A percentile compares a stretch with the other conserved stretches of the same genome.
Evolutionary conservation across 2,888 invertebrate species (phyloP).

Genomic region (Crematogaster levior): DNA sequence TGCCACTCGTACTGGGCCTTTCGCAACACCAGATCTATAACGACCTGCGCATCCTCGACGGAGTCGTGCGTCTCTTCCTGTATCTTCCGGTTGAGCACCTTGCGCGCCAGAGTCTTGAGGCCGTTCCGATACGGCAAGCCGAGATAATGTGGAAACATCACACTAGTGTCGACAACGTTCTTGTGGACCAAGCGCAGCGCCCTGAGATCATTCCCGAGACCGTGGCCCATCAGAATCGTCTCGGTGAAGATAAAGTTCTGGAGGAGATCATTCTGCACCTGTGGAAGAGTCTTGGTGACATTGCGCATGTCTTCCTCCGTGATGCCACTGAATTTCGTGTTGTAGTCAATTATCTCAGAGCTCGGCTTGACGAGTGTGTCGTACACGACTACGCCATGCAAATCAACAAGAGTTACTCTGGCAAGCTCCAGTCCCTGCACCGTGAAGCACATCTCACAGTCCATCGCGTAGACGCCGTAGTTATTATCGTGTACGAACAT

Average conservation of each 20-base stretch:
- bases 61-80: constrained; percentile 95
- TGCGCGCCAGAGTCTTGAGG: constrained; percentile 91
- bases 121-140: constrained; percentile 95
- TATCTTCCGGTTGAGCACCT: constrained; percentile 92
- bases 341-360: constrained; percentile 95
- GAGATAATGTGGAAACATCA: constrained; percentile 93
- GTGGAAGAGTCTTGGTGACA: constrained; percentile 89
- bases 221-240: constrained; percentile 97
- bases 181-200: constrained; percentile 94
- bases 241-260: constrained; percentile 91
- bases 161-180: constrained; percentile 95
- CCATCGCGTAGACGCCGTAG: constrained; percentile 88
- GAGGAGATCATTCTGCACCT: constrained; percentile 95
- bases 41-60: constrained; percentile 96
- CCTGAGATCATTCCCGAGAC: constrained; percentile 96
- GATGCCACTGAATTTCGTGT: constrained; percentile 98
- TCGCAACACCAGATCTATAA: constrained; percentile 93
- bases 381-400: constrained; percentile 92
- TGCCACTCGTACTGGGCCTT: constrained; percentile 68
- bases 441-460: constrained; percentile 99
- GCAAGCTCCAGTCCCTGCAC: constrained; percentile 94
- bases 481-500: constrained; percentile 83
- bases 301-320: constrained; percentile 88
- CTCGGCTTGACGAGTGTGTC: constrained; percentile 94
- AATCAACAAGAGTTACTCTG: constrained; percentile 93